These are phyloP conservation scores for Megastigmus dorsalis DNA, from an alignment of 2,888 invertebrate genomes.

Conservation along the genomic window DNA sequence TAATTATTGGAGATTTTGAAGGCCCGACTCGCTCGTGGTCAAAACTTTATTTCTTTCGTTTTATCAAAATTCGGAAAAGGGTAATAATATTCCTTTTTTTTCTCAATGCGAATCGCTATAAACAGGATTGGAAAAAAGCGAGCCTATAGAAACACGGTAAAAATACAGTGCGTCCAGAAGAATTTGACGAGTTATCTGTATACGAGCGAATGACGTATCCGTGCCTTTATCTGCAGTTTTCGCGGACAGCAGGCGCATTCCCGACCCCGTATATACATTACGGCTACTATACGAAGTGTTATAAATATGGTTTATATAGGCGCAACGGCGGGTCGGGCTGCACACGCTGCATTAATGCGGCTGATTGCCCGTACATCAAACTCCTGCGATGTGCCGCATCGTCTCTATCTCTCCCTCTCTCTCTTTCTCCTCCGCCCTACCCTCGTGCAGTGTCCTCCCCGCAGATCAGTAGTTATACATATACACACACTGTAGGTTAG, in stretches of 20 bases:
- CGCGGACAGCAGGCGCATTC: neutral
- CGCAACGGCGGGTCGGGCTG: slow-evolving; percentile 56
- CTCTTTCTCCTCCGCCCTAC: slow-evolving; percentile 49
- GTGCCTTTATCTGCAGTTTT: neutral
- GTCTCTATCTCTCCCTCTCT: slow-evolving; percentile 51
- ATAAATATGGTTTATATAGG: slow-evolving; percentile 69
- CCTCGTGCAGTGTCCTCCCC: too few relatives aligned
- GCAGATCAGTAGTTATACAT: too few relatives aligned
- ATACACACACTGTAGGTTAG: slow-evolving; percentile 68
- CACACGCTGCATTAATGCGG: slow-evolving; percentile 71
- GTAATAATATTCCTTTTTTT: too few relatives aligned
- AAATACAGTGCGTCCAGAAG: too few relatives aligned
- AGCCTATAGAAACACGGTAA: too few relatives aligned
- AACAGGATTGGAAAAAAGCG: too few relatives aligned
- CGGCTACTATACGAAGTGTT: slow-evolving; percentile 64
- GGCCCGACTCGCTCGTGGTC: too few relatives aligned
- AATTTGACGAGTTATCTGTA: slow-evolving; percentile 7
- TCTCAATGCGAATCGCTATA: too few relatives aligned
- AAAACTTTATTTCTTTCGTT: too few relatives aligned
- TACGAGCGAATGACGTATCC: too few relatives aligned
- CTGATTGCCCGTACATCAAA: slow-evolving; percentile 73
- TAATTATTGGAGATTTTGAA: too few relatives aligned
- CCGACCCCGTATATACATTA: neutral
- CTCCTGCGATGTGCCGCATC: slow-evolving; percentile 9
- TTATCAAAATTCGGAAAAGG: too few relatives aligned